phyloP scores from a whole-genome alignment of 2,113 vertebrate species.

The Thermophis baileyi region DNA sequence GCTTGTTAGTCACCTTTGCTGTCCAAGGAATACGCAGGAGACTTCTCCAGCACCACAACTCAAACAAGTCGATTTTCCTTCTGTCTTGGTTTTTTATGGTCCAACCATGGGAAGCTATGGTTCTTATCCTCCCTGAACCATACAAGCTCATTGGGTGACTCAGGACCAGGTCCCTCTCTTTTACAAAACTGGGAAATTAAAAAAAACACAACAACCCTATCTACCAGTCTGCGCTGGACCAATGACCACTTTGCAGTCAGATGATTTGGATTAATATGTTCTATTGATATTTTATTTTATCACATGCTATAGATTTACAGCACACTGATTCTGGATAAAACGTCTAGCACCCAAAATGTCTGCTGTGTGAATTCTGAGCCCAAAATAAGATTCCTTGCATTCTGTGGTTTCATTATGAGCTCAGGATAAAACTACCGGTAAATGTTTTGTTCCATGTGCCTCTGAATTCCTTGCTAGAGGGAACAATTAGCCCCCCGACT shows the following conservation, averaged over 20 bases:
- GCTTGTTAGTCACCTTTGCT: not conserved
- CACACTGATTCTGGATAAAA: not conserved
- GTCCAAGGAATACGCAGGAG: not conserved
- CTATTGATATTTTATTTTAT: not conserved
- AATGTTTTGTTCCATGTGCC: not conserved
- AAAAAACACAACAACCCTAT: not conserved
- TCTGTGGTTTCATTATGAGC: not conserved
- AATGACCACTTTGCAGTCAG: not conserved
- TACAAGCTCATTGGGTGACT: not conserved
- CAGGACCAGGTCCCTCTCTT: not conserved
- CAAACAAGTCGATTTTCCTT: not conserved
- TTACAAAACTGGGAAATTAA: not conserved
- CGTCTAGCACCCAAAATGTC: not conserved
- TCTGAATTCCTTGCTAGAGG: not conserved
- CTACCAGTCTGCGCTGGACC: not conserved
- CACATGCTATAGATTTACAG: not conserved
- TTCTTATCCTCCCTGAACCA: not conserved
- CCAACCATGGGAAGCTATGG: not conserved
- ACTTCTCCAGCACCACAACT: not conserved
- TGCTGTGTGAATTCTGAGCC: not conserved
- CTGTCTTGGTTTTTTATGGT: not conserved
- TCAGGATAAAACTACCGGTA: not conserved
- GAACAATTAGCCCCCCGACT: not conserved
- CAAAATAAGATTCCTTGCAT: not conserved
- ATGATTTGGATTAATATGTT: not conserved